A percentile compares a stretch with the other conserved stretches of the same genome.
Evolutionary conservation across 2,113 vertebrate species (phyloP).

Genomic region (Lampris megalopsis): DNA sequence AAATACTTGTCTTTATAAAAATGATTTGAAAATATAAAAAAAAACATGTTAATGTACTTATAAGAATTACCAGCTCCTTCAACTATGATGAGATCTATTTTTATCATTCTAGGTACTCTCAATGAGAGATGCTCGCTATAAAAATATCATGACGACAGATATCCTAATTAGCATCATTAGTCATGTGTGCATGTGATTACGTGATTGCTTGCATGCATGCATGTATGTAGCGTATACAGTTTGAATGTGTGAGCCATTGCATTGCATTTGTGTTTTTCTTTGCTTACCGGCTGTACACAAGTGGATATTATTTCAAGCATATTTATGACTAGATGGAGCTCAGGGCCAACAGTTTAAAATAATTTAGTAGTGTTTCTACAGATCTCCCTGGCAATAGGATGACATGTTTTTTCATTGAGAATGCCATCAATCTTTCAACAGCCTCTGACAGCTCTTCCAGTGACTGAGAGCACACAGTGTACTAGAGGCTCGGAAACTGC

Average conservation of each 20-base stretch:
- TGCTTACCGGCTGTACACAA: constrained; percentile 16
- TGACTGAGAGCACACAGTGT: constrained; percentile 56
- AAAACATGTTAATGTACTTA: neutral
- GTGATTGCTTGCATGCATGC: neutral
- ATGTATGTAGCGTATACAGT: neutral
- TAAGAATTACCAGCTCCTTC: neutral
- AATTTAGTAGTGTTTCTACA: constrained; percentile 44
- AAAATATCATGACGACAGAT: neutral
- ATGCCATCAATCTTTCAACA: constrained; percentile 68
- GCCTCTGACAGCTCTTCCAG: constrained; percentile 59
- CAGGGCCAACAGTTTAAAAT: constrained; percentile 21
- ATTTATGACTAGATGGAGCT: constrained; percentile 34
- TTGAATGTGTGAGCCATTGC: neutral
- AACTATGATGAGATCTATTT: neutral
- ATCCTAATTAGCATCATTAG: neutral
- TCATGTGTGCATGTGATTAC: constrained; percentile 1
- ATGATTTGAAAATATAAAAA: neutral
- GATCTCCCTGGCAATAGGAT: constrained; percentile 53
- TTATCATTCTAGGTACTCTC: too few relatives aligned
- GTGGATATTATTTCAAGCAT: constrained; percentile 29
- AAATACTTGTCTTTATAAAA: neutral
- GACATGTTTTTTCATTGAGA: constrained; percentile 48
- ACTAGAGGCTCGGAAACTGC: constrained; percentile 22
- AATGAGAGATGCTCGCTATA: neutral
- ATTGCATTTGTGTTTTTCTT: constrained; percentile 32